phyloP scores from a whole-genome alignment of 2,797 vertebrate species.

The Enteromius afrohamiltoni region DNA sequence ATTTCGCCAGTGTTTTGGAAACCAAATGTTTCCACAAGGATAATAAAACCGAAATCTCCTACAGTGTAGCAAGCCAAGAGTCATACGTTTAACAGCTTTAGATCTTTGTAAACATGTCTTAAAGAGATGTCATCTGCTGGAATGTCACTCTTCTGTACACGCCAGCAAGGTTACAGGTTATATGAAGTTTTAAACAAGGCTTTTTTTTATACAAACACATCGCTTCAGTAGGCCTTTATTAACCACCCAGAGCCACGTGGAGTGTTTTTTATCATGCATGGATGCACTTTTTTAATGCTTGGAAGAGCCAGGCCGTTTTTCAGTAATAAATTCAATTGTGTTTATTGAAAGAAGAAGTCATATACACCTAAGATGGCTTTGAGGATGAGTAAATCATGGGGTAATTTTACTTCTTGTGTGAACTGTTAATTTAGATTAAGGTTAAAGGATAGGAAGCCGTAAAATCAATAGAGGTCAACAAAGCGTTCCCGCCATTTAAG shows the following conservation, averaged over 20 bases:
- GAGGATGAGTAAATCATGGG: not conserved
- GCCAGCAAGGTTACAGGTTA: not conserved
- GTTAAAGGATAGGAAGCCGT: not conserved
- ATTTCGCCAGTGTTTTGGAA: conserved; percentile 8
- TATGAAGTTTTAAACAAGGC: too few species aligned
- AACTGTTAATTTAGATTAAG: not conserved
- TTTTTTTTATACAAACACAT: not conserved
- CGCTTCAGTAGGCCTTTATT: not conserved
- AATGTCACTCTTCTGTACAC: not conserved
- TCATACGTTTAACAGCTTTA: not conserved
- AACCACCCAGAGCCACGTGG: not conserved
- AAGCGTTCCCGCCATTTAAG: not conserved
- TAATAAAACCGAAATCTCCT: not conserved
- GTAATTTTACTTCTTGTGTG: too few species aligned
- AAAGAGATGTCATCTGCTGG: not conserved
- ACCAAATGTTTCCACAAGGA: not conserved
- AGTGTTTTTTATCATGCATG: not conserved
- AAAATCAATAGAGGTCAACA: not conserved
- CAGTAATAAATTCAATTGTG: too few species aligned
- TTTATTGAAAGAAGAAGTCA: too few species aligned
- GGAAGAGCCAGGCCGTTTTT: too few species aligned
- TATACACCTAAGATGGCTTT: not conserved
- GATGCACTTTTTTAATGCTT: not conserved
- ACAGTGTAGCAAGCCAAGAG: not conserved
- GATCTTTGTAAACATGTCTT: not conserved